A percentile compares a stretch with the other conserved stretches of the same genome.
Evolutionary conservation across 2,797 vertebrate genomes (phyloP).

Genomic region (Rhodeus uyekii): DNA sequence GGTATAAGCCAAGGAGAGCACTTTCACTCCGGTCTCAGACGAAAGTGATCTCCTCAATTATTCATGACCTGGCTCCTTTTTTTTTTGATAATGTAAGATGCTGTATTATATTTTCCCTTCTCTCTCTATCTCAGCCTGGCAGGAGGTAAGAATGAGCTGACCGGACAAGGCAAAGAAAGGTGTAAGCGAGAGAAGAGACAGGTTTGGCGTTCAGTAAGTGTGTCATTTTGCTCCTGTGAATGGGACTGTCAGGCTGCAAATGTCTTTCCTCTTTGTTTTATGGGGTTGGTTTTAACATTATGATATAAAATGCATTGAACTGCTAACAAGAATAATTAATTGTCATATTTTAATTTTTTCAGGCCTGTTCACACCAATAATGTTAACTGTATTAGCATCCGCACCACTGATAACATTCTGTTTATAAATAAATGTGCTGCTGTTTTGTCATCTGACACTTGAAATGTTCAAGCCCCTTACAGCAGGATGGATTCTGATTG

Average conservation of each 20-base stretch:
- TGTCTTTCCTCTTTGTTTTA: conserved; percentile 25
- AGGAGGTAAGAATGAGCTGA: conserved; percentile 34
- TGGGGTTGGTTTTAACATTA: background rate
- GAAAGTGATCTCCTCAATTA: conserved; percentile 91
- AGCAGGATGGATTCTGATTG: too few relatives aligned
- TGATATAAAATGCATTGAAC: background rate
- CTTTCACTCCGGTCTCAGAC: conserved; percentile 80
- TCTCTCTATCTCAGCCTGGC: conserved; percentile 56
- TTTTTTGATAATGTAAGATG: conserved; percentile 65
- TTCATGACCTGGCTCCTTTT: conserved; percentile 83
- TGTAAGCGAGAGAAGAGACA: conserved; percentile 21
- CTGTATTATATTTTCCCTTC: conserved; percentile 65
- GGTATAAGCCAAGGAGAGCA: conserved; percentile 87
- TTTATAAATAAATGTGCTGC: background rate
- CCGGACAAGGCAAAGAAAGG: conserved; percentile 9
- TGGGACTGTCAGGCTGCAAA: conserved; percentile 28
- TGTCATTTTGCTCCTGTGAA: conserved; percentile 30
- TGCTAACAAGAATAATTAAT: background rate
- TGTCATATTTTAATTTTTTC: background rate
- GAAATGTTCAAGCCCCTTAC: background rate
- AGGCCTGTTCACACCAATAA: background rate
- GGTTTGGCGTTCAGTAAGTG: conserved; percentile 26
- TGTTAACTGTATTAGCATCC: background rate
- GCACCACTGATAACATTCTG: background rate
- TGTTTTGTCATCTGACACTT: background rate